Conservation (phyloP, 2,113 vertebrate genomes). For the Lamprologus lemairii region DNA sequence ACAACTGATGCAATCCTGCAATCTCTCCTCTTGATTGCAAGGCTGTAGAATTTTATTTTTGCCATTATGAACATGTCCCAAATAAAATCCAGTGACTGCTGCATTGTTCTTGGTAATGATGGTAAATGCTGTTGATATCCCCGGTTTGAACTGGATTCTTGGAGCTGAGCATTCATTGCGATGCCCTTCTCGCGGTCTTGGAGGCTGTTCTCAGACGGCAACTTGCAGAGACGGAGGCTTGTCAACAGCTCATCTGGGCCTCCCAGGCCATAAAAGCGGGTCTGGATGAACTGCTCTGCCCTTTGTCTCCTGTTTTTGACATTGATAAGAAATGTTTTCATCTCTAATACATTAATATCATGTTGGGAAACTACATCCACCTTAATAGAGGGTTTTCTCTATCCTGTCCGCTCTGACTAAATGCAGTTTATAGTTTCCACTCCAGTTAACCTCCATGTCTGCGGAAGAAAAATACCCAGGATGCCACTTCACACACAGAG, state of each 20-base stretch:
- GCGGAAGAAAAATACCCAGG: background rate
- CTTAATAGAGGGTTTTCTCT: background rate
- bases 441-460: background rate
- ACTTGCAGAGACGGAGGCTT: background rate
- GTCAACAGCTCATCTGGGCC: background rate
- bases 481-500: background rate
- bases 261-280: background rate
- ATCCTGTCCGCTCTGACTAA: background rate
- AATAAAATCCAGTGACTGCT: background rate
- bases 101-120: background rate
- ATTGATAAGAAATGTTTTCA: background rate
- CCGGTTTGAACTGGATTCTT: background rate
- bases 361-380: background rate
- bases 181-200: background rate
- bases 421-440: background rate
- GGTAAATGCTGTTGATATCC: background rate
- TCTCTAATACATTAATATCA: background rate
- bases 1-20: background rate
- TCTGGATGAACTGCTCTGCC: background rate
- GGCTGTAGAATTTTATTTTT: background rate
- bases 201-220: background rate
- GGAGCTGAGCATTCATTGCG: background rate
- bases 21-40: background rate
- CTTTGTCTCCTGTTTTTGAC: background rate
- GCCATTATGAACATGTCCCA: background rate